Base-by-base conservation (phyloP, 2,888 invertebrate species). In the Sepiola atlantica region DNA sequence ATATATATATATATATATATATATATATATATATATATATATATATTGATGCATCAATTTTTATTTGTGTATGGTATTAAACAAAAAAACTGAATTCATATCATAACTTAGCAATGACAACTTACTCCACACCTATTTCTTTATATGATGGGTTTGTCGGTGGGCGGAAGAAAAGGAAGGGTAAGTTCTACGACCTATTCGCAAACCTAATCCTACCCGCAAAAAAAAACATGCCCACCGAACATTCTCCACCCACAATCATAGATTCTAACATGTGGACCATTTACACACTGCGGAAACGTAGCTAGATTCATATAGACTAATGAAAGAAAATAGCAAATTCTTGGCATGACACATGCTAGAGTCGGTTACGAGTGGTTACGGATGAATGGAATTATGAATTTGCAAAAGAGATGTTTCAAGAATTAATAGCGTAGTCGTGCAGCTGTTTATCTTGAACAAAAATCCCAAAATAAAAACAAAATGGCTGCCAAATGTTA, bases 321-420 rank as follows among this genome's bases (percentile, higher is more conserved):
- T 77, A n/a, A 77, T 77, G n/a, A 77, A 77, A 77, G 45, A 45
- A 45, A 45, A 45, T 45, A 0, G n/a, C 16, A n/a, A 77, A 32
- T 77, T 77, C 77, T 32, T 77, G 77, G 77, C n/a, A 77, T 77
- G 77, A 77, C n/a, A n/a, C n/a, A 45, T 77, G 77, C 21, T 18
- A 77, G 77, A n/a, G n/a, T 77, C 14, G n/a, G 32, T 32, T 77
- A n/a, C 14, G 77, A 32, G 4, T n/a, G 0, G 32, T 0, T 32
- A 77, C n/a, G n/a, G 77, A 77, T 77, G 77, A 77, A 77, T n/a
- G 77, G 18, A 77, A 77, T n/a, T 77, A 77, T n/a, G 77, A 77
- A 32, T 77, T 77, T 77, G 12, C 14, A 77, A 77, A 77, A 32
- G n/a, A n/a, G n/a, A 77, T 77, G 16, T 77, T 14, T 32, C 3